phyloP scores from a whole-genome alignment of 2,113 vertebrate species.

The Acanthisitta chloris region DNA sequence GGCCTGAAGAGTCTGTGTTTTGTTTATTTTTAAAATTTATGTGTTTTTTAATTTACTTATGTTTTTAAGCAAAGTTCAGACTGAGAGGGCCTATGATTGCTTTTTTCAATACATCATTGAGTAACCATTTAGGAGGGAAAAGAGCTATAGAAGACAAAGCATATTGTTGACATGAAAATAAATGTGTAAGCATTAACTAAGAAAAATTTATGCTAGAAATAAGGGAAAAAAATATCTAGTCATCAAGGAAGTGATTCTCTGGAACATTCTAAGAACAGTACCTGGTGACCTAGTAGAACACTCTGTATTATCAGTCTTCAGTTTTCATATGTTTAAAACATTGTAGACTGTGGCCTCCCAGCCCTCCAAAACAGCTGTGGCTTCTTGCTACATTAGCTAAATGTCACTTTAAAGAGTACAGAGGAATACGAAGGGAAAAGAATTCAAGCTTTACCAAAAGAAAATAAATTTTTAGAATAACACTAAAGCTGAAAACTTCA shows the following conservation, averaged over 20 bases:
- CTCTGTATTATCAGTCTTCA: neutral
- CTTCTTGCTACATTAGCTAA: conserved; percentile 39
- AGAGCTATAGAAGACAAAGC: neutral
- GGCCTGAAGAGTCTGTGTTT: neutral
- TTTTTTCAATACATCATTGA: neutral
- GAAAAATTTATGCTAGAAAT: neutral
- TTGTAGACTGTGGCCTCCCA: neutral
- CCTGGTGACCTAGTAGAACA: neutral
- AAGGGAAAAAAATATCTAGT: neutral
- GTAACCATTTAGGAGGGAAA: conserved; percentile 23
- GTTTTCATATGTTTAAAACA: neutral
- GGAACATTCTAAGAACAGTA: neutral
- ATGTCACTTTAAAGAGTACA: conserved; percentile 8
- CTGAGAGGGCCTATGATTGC: neutral
- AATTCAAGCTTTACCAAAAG: neutral
- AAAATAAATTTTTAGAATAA: conserved; percentile 7
- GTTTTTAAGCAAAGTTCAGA: neutral
- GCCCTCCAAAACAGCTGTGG: neutral
- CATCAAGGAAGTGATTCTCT: conserved; percentile 20
- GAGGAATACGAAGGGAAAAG: neutral
- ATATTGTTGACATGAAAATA: neutral
- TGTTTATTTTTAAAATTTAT: neutral
- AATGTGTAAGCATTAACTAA: conserved; percentile 22
- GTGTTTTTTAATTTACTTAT: too few species aligned
- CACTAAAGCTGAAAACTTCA: neutral